These are phyloP conservation scores for Bombus confusus DNA, from an alignment of 1,140 invertebrate genomes.

Conservation along the genomic window DNA sequence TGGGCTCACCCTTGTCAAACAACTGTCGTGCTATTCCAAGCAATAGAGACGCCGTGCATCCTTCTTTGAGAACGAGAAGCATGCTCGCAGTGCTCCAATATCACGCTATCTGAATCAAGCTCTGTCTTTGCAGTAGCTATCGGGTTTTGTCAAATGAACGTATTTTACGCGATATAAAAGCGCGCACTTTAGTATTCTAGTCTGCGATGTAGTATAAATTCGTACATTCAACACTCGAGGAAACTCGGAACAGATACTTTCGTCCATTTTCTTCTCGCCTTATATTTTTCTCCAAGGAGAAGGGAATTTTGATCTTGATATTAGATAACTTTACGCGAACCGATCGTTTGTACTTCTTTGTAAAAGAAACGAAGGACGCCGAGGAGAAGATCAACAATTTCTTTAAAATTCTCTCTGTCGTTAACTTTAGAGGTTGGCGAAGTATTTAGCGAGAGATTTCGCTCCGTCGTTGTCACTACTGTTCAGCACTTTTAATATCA, in stretches of 20 bases:
- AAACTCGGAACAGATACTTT: too few species aligned
- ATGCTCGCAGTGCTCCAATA: not conserved
- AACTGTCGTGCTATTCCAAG: conserved; percentile 13
- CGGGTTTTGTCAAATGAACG: too few species aligned
- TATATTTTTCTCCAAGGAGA: not conserved
- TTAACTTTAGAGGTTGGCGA: not conserved
- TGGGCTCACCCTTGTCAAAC: conserved; percentile 21
- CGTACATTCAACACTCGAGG: too few species aligned
- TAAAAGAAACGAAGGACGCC: not conserved
- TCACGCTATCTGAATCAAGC: not conserved
- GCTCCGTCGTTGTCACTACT: not conserved
- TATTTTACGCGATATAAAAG: too few species aligned
- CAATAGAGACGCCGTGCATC: not conserved
- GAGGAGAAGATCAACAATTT: not conserved
- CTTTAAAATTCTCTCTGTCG: not conserved
- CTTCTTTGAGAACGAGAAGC: not conserved
- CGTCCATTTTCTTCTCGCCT: too few species aligned
- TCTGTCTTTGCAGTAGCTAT: not conserved
- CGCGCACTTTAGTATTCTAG: too few species aligned
- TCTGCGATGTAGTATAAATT: too few species aligned
- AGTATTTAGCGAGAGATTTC: not conserved
- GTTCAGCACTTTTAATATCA: not conserved
- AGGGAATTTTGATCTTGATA: not conserved
- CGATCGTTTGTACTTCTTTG: not conserved
- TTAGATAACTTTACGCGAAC: not conserved